A percentile compares a stretch with the other conserved stretches of the same genome.
Conservation (phyloP, 1,140 invertebrate genomes). For the Cotesia vestalis region DNA sequence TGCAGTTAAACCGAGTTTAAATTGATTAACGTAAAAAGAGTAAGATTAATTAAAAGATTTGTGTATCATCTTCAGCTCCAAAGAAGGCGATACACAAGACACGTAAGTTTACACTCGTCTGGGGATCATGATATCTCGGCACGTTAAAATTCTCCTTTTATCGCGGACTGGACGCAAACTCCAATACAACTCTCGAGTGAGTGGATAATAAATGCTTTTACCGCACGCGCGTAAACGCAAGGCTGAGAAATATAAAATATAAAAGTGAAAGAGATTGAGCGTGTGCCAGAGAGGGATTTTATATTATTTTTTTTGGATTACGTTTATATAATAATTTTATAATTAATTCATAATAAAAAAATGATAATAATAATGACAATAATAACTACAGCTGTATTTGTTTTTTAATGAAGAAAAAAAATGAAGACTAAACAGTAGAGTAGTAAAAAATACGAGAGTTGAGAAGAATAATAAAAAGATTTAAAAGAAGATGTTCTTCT, state of each 20-base stretch:
- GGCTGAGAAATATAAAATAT: constrained; percentile 29
- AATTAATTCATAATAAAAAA: constrained; percentile 2
- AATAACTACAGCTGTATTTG: too few species aligned
- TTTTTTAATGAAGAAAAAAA: background rate
- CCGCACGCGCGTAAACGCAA: constrained; percentile 12
- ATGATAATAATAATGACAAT: background rate
- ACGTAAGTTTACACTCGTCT: constrained; percentile 17
- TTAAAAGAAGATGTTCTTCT: constrained; percentile 5
- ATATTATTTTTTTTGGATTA: background rate
- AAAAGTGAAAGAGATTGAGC: constrained; percentile 29
- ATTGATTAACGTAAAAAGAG: too few species aligned
- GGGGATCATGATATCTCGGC: constrained; percentile 9
- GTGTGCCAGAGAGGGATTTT: background rate
- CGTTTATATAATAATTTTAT: background rate
- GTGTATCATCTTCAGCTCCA: background rate
- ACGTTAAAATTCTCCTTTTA: constrained; percentile 24
- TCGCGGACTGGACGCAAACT: constrained; percentile 12
- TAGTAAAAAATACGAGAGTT: background rate
- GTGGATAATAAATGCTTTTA: constrained; percentile 12
- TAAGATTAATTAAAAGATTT: too few species aligned
- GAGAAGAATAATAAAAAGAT: background rate
- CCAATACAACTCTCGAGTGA: background rate
- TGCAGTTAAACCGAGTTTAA: too few species aligned
- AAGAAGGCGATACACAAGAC: constrained; percentile 14
- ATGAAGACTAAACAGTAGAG: background rate